phyloP scores from a whole-genome alignment of 2,888 invertebrate genomes.

The Macaria notata region DNA sequence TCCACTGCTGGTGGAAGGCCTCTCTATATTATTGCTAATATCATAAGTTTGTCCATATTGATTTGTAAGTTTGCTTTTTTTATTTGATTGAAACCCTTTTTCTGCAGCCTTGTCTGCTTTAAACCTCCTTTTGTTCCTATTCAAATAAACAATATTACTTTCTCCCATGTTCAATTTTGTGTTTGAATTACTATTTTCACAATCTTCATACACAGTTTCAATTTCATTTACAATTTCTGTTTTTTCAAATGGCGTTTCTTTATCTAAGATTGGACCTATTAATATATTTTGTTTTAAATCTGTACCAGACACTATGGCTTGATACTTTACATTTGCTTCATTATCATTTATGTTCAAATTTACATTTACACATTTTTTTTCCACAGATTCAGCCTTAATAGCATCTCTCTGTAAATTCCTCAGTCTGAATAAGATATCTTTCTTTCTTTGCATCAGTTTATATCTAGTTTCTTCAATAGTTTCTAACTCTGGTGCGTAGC shows the following conservation, averaged over 20 bases:
- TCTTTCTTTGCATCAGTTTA: constrained; percentile 87
- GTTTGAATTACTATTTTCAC: neutral
- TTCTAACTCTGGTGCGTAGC: constrained; percentile 94
- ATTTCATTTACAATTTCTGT: neutral
- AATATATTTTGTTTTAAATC: neutral
- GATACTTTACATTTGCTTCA: neutral
- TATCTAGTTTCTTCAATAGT: constrained; percentile 85
- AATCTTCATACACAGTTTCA: neutral
- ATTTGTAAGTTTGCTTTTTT: neutral
- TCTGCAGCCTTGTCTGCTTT: neutral
- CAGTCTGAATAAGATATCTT: constrained; percentile 77
- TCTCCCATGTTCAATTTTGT: constrained; percentile 60
- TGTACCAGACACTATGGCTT: neutral
- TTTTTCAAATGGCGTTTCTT: neutral
- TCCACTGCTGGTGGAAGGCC: too few relatives aligned
- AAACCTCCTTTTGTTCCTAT: constrained; percentile 30
- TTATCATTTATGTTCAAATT: neutral
- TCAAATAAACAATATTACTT: constrained; percentile 49
- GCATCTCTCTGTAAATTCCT: constrained; percentile 50
- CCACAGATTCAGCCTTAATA: too few relatives aligned
- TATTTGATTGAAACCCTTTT: neutral
- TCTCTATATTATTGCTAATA: too few relatives aligned
- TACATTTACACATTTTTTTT: neutral
- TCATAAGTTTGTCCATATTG: too few relatives aligned
- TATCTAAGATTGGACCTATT: neutral